Base-by-base conservation (phyloP, 2,113 vertebrate genomes). In the Triplophysa dalaica region DNA sequence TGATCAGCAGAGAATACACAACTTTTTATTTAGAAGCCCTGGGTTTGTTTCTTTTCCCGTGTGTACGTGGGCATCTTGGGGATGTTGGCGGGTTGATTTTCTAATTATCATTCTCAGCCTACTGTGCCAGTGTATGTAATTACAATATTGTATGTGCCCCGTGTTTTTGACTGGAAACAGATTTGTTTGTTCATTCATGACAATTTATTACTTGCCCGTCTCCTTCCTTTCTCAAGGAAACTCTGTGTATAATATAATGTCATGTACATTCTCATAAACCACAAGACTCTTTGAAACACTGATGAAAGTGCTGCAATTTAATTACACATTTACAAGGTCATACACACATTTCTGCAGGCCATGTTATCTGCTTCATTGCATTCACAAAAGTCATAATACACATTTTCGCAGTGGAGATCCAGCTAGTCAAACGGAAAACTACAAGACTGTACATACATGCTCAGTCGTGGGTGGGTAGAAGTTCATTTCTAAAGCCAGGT, bases 261-360 rank as follows among this genome's bases (percentile, higher is more conserved):
- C 29, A 16, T 62, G 4, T 11, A 54, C 26, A 38, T 79, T 64
- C 43, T 64, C 70, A 79, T 79, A 79, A 70, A 64, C 0, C 41
- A 70, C 58, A 79, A 62, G 56, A 70, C 26, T 21, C 65, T 78
- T 78, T 68, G 9, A 66, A 58, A 43, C 5, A 22, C 43, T 38
- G 41, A 11, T 70, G 74, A 52, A 73, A 73, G 24, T 17, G 41
- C 41, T 43, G 8, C 56, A 16, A 77, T 50, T 82, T 78, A 62
- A n/a, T 66, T 24, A 68, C 43, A 43, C 29, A 77, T 69, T 72
- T 33, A 43, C 67, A 82, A 43, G 61, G 41, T 48, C 72, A 26
- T 48, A 78, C 38, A 64, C 43, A 45, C 43, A 41, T 24, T 73
- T 22, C 48, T 26, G 62, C 43, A 21, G 13, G 8, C 54, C 0